Conservation (phyloP, 1,140 invertebrate genomes). For the Drosophila lacertosa region DNA sequence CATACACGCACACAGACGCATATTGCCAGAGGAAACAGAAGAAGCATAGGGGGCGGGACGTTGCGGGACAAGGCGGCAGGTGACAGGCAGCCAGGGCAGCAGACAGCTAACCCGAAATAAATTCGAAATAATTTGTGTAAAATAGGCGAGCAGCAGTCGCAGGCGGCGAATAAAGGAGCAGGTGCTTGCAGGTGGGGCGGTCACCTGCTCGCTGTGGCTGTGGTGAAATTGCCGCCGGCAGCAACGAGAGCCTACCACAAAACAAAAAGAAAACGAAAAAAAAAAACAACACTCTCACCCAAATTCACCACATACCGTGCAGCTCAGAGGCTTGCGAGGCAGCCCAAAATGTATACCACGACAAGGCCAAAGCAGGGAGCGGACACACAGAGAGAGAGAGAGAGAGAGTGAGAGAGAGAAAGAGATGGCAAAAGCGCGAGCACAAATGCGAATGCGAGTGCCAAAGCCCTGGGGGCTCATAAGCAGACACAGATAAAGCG, state of each 20-base stretch:
- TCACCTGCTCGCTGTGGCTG: slow-evolving; percentile 36
- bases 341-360: slow-evolving; percentile 56
- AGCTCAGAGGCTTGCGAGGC: slow-evolving; percentile 40
- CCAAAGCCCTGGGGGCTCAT: slow-evolving; percentile 67
- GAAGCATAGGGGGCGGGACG: not conserved
- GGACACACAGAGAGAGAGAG: not conserved
- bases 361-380: slow-evolving; percentile 58
- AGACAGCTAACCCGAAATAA: slow-evolving; percentile 74
- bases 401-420: not conserved
- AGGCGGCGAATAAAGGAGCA: slow-evolving; percentile 14
- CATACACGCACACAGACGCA: slow-evolving; percentile 12
- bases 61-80: not conserved
- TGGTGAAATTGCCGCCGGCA: slow-evolving; percentile 70
- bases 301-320: slow-evolving; percentile 14
- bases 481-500: slow-evolving; percentile 70
- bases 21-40: too few species aligned
- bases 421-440: not conserved
- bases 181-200: slow-evolving; percentile 12
- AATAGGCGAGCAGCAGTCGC: slow-evolving; percentile 65
- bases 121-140: slow-evolving; percentile 81
- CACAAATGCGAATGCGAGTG: not conserved
- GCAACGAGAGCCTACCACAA: slow-evolving; percentile 35
- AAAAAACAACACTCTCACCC: not conserved
- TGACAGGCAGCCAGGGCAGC: slow-evolving; percentile 1
- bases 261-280: not conserved